Evolutionary conservation across 1,140 invertebrate genomes (phyloP).

Genomic region (Cyclina sinensis): DNA sequence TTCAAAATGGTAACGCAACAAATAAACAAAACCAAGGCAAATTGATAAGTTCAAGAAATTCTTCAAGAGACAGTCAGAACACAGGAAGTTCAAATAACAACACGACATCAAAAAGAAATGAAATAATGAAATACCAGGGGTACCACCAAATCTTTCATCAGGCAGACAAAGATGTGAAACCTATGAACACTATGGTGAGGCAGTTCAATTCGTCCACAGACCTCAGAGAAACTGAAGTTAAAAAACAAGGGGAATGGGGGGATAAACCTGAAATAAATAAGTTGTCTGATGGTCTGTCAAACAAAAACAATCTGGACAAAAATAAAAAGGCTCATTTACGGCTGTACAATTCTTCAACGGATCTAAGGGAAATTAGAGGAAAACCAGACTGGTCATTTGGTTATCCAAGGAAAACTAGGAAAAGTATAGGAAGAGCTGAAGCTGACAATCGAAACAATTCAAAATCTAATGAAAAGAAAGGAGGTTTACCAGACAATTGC

Average conservation of each 20-base stretch:
- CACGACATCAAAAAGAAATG: neutral
- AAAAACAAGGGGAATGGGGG: neutral
- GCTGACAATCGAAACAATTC: neutral
- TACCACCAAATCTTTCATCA: neutral
- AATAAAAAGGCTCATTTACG: neutral
- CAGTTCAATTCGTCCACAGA: conserved; percentile 23
- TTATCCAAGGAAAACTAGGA: conserved; percentile 52
- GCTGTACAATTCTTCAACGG: conserved; percentile 21
- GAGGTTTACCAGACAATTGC: neutral
- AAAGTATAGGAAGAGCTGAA: conserved; percentile 4
- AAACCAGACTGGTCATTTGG: conserved; percentile 60
- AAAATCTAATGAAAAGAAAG: neutral
- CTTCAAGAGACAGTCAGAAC: neutral
- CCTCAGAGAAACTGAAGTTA: neutral
- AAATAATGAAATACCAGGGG: neutral
- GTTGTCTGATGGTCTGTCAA: neutral
- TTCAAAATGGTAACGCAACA: neutral
- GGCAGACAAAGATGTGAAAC: neutral
- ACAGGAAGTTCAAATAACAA: neutral
- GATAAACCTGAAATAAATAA: neutral
- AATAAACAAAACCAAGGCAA: neutral
- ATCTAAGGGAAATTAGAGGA: neutral
- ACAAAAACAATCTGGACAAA: neutral
- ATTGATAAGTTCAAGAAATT: neutral
- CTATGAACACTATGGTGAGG: neutral